A percentile compares a stretch with the other conserved stretches of the same genome.
Evolutionary conservation across 2,797 vertebrate genomes (phyloP).

Genomic region (Onychomys arenicola): DNA sequence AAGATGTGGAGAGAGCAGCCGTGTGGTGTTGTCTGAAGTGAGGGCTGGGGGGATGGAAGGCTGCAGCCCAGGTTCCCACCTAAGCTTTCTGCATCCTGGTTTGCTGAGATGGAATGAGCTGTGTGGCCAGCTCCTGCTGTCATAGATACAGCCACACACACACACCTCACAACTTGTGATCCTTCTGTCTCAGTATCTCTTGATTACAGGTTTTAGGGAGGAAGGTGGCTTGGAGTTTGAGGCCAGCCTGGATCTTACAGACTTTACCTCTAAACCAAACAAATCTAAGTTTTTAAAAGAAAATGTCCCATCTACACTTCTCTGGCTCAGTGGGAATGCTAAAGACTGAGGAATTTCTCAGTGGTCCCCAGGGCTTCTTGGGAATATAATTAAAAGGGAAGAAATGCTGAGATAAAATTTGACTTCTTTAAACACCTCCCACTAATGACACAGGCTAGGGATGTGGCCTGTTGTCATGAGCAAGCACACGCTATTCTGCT

Average conservation of each 20-base stretch:
- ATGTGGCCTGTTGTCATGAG: neutral
- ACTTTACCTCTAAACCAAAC: neutral
- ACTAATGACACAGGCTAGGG: neutral
- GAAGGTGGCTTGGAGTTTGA: neutral
- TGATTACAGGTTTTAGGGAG: neutral
- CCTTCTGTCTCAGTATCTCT: neutral
- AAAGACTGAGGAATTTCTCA: neutral
- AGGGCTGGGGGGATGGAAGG: neutral
- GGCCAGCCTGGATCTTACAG: neutral
- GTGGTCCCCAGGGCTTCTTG: neutral
- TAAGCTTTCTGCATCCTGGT: neutral
- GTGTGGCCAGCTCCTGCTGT: neutral
- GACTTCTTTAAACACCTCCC: conserved; percentile 1
- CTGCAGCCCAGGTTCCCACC: neutral
- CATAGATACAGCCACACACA: neutral
- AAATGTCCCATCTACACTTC: neutral
- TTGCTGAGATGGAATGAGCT: too few species aligned
- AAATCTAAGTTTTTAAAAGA: neutral
- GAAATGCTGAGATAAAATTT: conserved; percentile 15
- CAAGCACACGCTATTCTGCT: neutral
- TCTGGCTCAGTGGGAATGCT: neutral
- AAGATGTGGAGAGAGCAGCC: neutral
- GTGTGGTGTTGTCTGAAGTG: neutral
- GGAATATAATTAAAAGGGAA: neutral
- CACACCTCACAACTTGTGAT: too few species aligned